Evolutionary conservation across 1,140 invertebrate species (phyloP).

Genomic region (Mesaphorura yosii): DNA sequence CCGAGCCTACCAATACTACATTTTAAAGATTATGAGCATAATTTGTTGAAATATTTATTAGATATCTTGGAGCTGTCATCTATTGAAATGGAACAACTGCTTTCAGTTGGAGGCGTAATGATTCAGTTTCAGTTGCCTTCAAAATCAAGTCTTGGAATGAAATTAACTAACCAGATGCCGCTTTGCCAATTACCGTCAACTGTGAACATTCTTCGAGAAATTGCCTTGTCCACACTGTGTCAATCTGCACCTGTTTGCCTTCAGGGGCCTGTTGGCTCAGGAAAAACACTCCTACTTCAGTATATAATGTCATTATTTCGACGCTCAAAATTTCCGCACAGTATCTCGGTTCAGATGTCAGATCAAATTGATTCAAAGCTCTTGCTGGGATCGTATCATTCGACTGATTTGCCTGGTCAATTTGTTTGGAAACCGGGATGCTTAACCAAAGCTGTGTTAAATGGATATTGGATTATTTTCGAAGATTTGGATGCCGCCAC

Average conservation of each 20-base stretch:
- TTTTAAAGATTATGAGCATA: background rate
- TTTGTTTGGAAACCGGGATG: conserved; percentile 93
- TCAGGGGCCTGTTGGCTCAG: conserved; percentile 82
- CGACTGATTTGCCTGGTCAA: conserved; percentile 91
- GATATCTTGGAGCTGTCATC: background rate
- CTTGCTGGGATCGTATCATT: conserved; percentile 84
- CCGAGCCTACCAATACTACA: background rate
- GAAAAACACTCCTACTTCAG: conserved; percentile 85
- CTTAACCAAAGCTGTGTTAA: conserved; percentile 54
- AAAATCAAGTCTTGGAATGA: background rate
- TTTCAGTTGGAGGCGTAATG: background rate
- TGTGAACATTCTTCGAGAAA: conserved; percentile 24
- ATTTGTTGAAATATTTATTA: background rate
- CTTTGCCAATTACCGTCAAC: conserved; percentile 3
- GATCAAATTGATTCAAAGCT: conserved; percentile 97
- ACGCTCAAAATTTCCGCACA: conserved; percentile 34
- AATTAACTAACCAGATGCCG: background rate
- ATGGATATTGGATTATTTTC: conserved; percentile 68
- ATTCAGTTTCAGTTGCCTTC: background rate
- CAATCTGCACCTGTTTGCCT: conserved; percentile 68
- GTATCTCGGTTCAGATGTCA: conserved; percentile 79
- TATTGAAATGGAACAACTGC: background rate
- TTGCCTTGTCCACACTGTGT: conserved; percentile 45
- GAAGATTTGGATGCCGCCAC: conserved; percentile 93
- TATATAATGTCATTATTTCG: conserved; percentile 57